phyloP scores from a whole-genome alignment of 2,888 invertebrate genomes.

The Meiosimyza decipiens region DNA sequence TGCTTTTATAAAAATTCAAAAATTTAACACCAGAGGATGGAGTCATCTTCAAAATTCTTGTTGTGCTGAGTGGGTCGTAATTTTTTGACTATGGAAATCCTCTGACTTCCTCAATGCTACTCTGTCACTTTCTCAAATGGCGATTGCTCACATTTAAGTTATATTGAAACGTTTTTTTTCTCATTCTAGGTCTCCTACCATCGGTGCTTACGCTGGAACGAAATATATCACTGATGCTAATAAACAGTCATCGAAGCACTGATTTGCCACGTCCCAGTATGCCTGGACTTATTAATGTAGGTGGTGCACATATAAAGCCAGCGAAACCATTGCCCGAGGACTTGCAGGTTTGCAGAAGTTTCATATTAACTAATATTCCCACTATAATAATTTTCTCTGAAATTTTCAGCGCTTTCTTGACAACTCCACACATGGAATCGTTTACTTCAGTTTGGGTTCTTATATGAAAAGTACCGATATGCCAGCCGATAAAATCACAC shows the following conservation, averaged over 20 bases:
- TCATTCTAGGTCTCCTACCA: conserved; percentile 58
- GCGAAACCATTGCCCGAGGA: conserved; percentile 58
- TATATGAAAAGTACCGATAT: conserved; percentile 66
- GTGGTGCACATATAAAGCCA: conserved; percentile 63
- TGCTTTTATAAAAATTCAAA: too few relatives aligned
- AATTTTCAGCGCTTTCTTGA: conserved; percentile 60
- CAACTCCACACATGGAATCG: conserved; percentile 65
- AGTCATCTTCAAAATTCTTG: too few relatives aligned
- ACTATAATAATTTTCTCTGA: background rate
- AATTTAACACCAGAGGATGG: too few relatives aligned
- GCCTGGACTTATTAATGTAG: conserved; percentile 63
- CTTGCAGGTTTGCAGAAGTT: conserved; percentile 49
- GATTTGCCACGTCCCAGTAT: conserved; percentile 67
- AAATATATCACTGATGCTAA: conserved; percentile 68
- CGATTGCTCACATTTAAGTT: too few relatives aligned
- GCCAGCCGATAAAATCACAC: conserved; percentile 62
- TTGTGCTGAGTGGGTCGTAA: too few relatives aligned
- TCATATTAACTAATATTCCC: background rate
- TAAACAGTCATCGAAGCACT: conserved; percentile 69
- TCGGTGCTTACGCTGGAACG: conserved; percentile 67
- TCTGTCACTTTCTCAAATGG: too few relatives aligned
- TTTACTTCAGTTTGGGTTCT: conserved; percentile 69
- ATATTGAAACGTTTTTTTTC: too few relatives aligned
- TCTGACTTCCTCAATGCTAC: too few relatives aligned
- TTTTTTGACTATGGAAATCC: too few relatives aligned